These are phyloP conservation scores for Globodera ellingtonae DNA, from an alignment of 1,140 invertebrate species.

Conservation along the genomic window DNA sequence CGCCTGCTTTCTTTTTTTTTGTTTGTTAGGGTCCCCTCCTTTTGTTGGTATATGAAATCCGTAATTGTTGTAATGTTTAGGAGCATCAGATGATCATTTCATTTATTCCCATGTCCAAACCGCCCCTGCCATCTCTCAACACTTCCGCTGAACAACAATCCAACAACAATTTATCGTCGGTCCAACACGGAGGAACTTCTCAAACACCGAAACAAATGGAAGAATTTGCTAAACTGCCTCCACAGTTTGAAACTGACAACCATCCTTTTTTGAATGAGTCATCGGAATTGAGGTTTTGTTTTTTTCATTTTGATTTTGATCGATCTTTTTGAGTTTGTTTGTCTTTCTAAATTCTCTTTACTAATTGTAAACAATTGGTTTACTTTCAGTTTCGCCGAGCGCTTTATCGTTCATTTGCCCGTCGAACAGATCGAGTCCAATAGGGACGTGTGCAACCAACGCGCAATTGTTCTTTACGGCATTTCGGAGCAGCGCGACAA, in stretches of 20 bases:
- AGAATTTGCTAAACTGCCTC: conserved; percentile 22
- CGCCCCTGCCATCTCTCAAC: background rate
- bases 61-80: background rate
- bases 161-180: background rate
- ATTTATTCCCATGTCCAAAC: conserved; percentile 46
- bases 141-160: conserved; percentile 2
- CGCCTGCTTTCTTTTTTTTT: too few species aligned
- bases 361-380: too few species aligned
- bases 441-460: conserved; percentile 42
- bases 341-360: background rate
- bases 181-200: background rate
- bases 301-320: too few species aligned
- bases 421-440: conserved; percentile 40
- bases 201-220: conserved; percentile 11
- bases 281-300: conserved; percentile 21
- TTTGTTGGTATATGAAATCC: too few species aligned
- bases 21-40: too few species aligned
- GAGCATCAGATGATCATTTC: conserved; percentile 46
- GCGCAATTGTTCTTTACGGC: conserved; percentile 49
- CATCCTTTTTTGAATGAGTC: conserved; percentile 45
- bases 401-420: conserved; percentile 48
- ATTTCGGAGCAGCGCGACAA: conserved; percentile 45
- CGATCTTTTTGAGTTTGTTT: background rate
- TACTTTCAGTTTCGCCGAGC: conserved; percentile 41
- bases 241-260: conserved; percentile 30